Conservation (phyloP, 1,140 invertebrate species). For the Dryas iulia region DNA sequence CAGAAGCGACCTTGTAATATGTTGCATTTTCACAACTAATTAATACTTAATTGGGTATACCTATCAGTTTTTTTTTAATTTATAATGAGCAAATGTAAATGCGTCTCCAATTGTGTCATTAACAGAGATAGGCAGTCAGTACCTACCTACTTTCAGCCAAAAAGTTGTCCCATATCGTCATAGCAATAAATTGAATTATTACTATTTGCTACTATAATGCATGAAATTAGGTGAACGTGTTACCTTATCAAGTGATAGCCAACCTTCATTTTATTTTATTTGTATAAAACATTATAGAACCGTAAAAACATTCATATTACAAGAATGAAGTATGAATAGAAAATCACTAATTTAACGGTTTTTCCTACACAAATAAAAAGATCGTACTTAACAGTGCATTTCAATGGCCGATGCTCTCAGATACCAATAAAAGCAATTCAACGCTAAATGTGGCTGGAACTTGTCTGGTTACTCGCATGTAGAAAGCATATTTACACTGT, state of each 20-base stretch:
- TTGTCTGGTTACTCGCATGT: slow-evolving; percentile 4
- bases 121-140: neutral
- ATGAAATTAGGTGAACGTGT: neutral
- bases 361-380: slow-evolving; percentile 5
- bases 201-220: neutral
- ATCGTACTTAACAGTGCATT: slow-evolving; percentile 12
- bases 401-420: slow-evolving; percentile 13
- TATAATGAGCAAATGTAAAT: no score
- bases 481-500: slow-evolving; percentile 31
- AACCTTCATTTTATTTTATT: neutral
- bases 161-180: neutral
- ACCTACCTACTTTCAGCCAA: neutral
- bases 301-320: neutral
- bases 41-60: no score
- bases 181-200: neutral
- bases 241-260: neutral
- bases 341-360: neutral
- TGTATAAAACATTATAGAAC: neutral
- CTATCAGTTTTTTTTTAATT: no score
- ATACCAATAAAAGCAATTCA: slow-evolving; percentile 10
- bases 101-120: no score
- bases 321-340: slow-evolving; percentile 1
- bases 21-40: no score
- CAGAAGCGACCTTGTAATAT: no score
- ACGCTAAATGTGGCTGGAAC: slow-evolving; percentile 1